phyloP scores from a whole-genome alignment of 2,797 vertebrate genomes.

The Emys orbicularis region DNA sequence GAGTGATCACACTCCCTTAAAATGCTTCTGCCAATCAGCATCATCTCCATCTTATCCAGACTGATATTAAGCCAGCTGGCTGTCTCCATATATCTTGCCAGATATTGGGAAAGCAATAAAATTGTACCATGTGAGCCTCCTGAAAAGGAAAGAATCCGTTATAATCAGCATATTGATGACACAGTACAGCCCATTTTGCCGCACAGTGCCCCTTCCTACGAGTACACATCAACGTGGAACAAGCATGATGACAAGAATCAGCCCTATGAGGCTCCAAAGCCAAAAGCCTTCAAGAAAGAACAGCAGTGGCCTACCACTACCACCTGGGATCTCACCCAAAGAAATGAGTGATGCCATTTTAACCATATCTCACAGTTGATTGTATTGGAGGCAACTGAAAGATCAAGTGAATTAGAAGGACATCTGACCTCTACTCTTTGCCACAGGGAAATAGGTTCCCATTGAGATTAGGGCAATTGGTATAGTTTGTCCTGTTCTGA shows the following conservation, averaged over 20 bases:
- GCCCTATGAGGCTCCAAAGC: background rate
- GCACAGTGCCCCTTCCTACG: background rate
- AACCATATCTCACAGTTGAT: background rate
- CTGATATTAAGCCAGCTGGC: background rate
- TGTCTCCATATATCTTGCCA: background rate
- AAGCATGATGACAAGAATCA: background rate
- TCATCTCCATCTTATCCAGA: background rate
- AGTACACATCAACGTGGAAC: background rate
- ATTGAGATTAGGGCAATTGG: background rate
- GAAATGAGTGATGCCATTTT: background rate
- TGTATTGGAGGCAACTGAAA: background rate
- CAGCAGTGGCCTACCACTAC: background rate
- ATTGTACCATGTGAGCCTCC: background rate
- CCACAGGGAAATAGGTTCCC: background rate
- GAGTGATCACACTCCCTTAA: background rate
- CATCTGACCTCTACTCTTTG: background rate
- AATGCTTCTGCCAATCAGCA: background rate
- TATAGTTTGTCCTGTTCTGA: background rate
- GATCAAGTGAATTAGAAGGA: background rate
- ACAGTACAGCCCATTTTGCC: background rate
- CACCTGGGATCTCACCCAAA: background rate
- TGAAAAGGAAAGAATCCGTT: background rate
- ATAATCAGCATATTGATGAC: accelerated
- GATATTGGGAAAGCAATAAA: background rate
- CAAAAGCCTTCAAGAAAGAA: background rate